Percentiles rank a stretch among this genome's conserved stretches.
These are phyloP conservation scores for Syngnathus floridae DNA, from an alignment of 2,113 vertebrate genomes.

Conservation along the genomic window DNA sequence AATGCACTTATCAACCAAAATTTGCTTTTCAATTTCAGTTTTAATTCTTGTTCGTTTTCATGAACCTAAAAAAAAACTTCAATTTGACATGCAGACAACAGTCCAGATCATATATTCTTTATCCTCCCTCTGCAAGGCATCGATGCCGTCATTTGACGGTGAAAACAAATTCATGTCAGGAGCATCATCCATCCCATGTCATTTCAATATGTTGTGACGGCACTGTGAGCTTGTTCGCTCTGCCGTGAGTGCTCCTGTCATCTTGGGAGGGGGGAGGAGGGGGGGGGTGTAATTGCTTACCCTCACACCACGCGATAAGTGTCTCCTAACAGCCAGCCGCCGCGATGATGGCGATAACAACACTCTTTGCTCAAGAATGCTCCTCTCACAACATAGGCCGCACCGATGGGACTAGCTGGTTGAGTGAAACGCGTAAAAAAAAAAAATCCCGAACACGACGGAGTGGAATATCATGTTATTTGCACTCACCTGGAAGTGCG, in stretches of 20 bases:
- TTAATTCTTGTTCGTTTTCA: no score
- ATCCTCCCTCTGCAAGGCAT: no score
- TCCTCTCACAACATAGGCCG: constrained; percentile 1
- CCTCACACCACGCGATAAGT: constrained; percentile 32
- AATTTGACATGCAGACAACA: no score
- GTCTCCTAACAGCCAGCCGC: constrained; percentile 29
- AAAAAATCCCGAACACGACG: neutral
- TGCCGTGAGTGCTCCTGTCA: neutral
- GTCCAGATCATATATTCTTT: no score
- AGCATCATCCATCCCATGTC: neutral
- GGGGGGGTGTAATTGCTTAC: constrained; percentile 47
- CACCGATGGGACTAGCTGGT: neutral
- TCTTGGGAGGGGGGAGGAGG: constrained; percentile 34
- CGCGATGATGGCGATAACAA: constrained; percentile 22
- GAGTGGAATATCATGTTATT: neutral
- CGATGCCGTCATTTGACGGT: neutral
- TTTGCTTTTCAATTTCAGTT: no score
- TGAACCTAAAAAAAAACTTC: no score
- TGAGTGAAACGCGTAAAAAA: neutral
- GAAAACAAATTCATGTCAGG: neutral
- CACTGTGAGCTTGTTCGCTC: neutral
- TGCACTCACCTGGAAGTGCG: neutral
- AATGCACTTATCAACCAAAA: no score
- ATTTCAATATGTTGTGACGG: neutral
- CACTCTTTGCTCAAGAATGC: neutral